Evolutionary conservation across 2,113 vertebrate species (phyloP).

Genomic region (Erinaceus europaeus): DNA sequence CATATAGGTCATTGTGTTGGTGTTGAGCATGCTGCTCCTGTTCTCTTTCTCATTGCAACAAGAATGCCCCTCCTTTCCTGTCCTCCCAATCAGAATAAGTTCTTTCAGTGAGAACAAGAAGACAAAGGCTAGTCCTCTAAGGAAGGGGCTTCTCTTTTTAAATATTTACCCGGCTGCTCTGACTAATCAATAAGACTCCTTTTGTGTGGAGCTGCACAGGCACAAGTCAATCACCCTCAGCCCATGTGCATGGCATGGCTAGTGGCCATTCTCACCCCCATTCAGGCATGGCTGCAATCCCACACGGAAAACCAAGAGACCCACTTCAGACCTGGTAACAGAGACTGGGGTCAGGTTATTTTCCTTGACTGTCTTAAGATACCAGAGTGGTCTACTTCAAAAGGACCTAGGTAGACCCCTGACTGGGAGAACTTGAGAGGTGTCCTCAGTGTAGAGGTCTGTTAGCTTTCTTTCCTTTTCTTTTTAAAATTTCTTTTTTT

Average conservation of each 20-base stretch:
- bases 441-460: neutral
- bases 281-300: neutral
- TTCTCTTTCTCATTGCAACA: neutral
- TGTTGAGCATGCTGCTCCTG: neutral
- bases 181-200: constrained; percentile 39
- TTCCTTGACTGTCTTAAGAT: neutral
- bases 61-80: neutral
- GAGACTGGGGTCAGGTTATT: neutral
- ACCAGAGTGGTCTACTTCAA: neutral
- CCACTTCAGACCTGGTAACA: neutral
- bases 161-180: constrained; percentile 60
- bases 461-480: neutral
- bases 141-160: constrained; percentile 57
- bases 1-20: neutral
- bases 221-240: neutral
- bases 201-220: constrained; percentile 31
- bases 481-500: too few species aligned
- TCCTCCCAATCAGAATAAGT: neutral
- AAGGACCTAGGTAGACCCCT: neutral
- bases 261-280: neutral
- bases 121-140: constrained; percentile 28
- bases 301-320: neutral
- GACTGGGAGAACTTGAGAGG: neutral
- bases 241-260: neutral
- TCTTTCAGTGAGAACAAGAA: constrained; percentile 35